Conservation (phyloP, 2,113 vertebrate genomes). For the Chunga burmeisteri region DNA sequence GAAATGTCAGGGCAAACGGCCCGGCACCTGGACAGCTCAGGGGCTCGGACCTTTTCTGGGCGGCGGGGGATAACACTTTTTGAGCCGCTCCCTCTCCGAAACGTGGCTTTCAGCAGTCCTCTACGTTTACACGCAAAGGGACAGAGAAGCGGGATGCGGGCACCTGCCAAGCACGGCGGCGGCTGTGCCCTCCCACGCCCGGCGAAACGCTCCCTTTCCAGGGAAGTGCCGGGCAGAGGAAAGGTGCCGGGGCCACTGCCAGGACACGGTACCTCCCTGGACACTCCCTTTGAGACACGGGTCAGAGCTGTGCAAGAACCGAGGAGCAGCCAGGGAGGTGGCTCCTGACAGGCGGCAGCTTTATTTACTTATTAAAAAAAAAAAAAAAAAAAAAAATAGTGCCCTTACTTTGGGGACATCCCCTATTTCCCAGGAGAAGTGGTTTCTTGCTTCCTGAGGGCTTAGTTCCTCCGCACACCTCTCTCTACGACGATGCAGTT, state of each 20-base stretch:
- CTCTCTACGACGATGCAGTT: background rate
- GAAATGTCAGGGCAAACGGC: background rate
- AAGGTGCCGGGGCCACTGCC: background rate
- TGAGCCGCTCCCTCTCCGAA: background rate
- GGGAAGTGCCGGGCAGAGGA: background rate
- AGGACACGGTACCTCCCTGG: background rate
- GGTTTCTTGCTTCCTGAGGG: background rate
- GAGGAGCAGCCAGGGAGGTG: background rate
- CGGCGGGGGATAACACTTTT: accelerated
- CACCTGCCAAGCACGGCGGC: background rate
- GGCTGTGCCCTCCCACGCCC: background rate
- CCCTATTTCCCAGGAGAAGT: background rate
- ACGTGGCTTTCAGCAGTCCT: background rate
- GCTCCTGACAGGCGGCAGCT: background rate
- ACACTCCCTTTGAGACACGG: background rate
- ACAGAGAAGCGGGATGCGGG: background rate
- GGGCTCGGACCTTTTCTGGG: background rate
- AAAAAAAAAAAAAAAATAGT: background rate
- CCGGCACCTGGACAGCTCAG: background rate
- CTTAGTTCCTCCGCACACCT: background rate
- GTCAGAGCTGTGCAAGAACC: background rate
- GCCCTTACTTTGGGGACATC: background rate
- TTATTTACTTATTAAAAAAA: background rate
- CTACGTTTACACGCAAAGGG: accelerated
- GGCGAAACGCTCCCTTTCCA: background rate